Conservation (phyloP, 2,113 vertebrate species). For the Nothobranchius kuhntae region DNA sequence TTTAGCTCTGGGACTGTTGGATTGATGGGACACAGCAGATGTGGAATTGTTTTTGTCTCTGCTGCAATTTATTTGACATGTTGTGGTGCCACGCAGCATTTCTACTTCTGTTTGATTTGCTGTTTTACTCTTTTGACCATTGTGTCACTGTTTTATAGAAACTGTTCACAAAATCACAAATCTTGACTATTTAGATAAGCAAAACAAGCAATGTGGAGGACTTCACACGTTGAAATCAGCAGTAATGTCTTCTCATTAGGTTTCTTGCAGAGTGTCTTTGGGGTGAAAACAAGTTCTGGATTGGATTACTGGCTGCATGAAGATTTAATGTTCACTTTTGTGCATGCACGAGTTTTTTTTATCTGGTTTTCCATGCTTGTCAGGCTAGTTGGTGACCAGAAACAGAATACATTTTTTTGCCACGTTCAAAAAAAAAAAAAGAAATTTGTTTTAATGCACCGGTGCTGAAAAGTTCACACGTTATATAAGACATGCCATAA, state of each 20-base stretch:
- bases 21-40: neutral
- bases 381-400: too few relatives aligned
- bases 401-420: too few relatives aligned
- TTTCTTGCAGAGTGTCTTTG: conserved; percentile 7
- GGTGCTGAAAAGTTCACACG: too few relatives aligned
- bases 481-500: too few relatives aligned
- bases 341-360: too few relatives aligned
- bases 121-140: neutral
- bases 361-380: too few relatives aligned
- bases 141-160: neutral
- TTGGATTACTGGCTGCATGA: neutral
- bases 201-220: neutral
- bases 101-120: too few relatives aligned
- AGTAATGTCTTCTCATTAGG: neutral
- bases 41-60: neutral
- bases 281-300: conserved; percentile 4
- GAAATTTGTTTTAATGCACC: too few relatives aligned
- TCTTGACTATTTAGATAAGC: neutral
- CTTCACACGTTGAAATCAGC: too few relatives aligned
- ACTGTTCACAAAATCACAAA: neutral
- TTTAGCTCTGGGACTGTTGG: neutral
- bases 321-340: too few relatives aligned
- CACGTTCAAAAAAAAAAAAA: too few relatives aligned
- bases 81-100: neutral
- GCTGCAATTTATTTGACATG: neutral